phyloP scores from a whole-genome alignment of 2,797 vertebrate genomes.

The Heterohyrax brucei region DNA sequence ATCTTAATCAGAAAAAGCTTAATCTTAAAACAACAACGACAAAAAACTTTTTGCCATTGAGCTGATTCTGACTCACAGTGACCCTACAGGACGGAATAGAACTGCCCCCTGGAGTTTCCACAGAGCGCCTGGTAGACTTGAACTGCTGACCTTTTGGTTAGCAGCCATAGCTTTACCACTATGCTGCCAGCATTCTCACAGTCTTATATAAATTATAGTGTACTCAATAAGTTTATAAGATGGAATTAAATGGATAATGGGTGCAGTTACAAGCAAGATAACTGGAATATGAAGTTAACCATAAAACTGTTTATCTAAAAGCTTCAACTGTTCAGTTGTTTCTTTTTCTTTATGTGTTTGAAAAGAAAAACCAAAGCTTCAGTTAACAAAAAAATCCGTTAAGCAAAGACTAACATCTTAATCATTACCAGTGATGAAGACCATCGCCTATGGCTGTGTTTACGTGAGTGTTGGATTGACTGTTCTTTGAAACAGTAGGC shows the following conservation, averaged over 20 bases:
- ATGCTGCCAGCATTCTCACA: not conserved
- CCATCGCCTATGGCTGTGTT: not conserved
- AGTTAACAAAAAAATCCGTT: not conserved
- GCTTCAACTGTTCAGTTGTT: not conserved
- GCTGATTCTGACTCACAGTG: too few relatives aligned
- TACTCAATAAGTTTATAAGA: not conserved
- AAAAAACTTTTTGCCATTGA: too few relatives aligned
- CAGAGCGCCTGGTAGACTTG: too few relatives aligned
- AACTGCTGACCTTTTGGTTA: too few relatives aligned
- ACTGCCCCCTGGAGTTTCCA: too few relatives aligned
- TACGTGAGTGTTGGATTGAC: not conserved
- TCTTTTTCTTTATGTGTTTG: constrained; percentile 9
- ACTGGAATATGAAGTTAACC: constrained; percentile 2
- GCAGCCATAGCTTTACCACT: too few relatives aligned
- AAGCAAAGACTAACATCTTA: not conserved
- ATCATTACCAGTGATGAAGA: constrained; percentile 25
- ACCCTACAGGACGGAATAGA: too few relatives aligned
- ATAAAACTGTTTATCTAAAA: constrained; percentile 43
- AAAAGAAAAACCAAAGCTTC: constrained; percentile 35
- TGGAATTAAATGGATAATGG: constrained; percentile 20
- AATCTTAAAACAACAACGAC: too few relatives aligned
- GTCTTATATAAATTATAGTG: not conserved
- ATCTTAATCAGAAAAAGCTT: not conserved
- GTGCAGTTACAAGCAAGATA: constrained; percentile 43
- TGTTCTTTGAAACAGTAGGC: not conserved